Evolutionary conservation across 2,113 vertebrate species (phyloP), one percentile per base, ranked within the genome.

Genomic region (Clupea harengus): DNA sequence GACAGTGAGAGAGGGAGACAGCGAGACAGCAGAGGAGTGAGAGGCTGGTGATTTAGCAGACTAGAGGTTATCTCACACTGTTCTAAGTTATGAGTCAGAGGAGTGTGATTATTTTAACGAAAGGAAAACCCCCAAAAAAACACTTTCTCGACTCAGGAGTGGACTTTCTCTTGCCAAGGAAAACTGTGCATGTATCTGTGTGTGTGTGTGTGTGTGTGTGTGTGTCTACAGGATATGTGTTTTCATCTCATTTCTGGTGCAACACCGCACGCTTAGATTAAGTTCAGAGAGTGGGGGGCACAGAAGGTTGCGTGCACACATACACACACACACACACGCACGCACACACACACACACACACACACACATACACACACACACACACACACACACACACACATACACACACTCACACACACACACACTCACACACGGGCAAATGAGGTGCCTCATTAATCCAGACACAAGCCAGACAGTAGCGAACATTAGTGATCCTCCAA

Each of bases 401-500:
- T n/a, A n/a, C n/a, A n/a, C n/a, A n/a, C n/a, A n/a, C n/a, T n/a
- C n/a, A n/a, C 64, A 67, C n/a, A 67, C n/a, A n/a, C 22, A 25
- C 64, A 67, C 64, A n/a, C 22, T 0, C 64, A 67, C 64, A 67
- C 22, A 78, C 11, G 6, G 28, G 72, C 15, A 32, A 22, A 64
- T 9, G 60, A 64, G n/a, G 60, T 64, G 60, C 28, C 32, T 78
- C 32, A 32, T 78, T 78, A 78, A 39, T 39, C 72, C 72, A 39
- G 72, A 39, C 10, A 28, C 64, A 67, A 7, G n/a, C 64, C 64
- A 67, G 64, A 67, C n/a, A 67, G 9, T 28, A 25, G 22, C 8
- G n/a, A 67, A 13, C 64, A 67, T 67, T 67, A 67, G 64, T 67
- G n/a, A 67, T 78, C 72, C 32, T 78, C 28, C 72, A 78, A 32